Evolutionary conservation across 2,797 vertebrate species (phyloP), one percentile per base, ranked within the genome.

Genomic region (Vespertilio murinus): DNA sequence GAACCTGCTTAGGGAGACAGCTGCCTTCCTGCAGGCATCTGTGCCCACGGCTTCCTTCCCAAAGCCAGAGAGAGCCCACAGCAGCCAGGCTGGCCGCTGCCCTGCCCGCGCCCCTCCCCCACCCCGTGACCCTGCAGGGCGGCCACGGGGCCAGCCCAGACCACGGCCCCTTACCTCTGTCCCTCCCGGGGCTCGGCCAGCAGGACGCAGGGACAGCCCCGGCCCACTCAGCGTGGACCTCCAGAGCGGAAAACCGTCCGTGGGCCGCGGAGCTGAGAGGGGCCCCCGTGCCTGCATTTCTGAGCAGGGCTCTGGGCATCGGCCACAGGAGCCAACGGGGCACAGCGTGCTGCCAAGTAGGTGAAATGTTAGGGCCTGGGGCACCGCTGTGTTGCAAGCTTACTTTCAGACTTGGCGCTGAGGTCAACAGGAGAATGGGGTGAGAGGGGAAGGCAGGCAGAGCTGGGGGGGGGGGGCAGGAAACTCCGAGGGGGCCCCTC

Each of bases 51-150:
- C 5, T 8, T n/a, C 71, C 61, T n/a, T 13, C 30, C 78, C 25
- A 18, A 18, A 0, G 6, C 8, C 3, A 0, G 20, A 54, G 40
- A 20, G 25, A n/a, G 33, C 42, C 91, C 35, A 14, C 12, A 8
- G 22, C 56, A n/a, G 42, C 40, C 54, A 25, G 23, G 3, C 18
- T 5, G 52, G 30, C 74, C 14, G n/a, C 8, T 12, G 3, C 2
- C 23, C 40, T 0, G 3, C 12, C 2, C 23, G 35, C 0, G 3
- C 12, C 9, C 52, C 20, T 0, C 8, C 1, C 25, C 6, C 1
- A 1, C 23, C 33, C 45, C 28, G 5, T 0, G 0, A 47, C 16
- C 23, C 83, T 16, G 35, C 28, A 25, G 56, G 83, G 23, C 2
- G 3, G 56, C 38, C 54, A 13, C 2, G 3, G 28, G 38, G 54